Conservation (phyloP, 2,797 vertebrate species). For the Pyrrhura leucotis region DNA sequence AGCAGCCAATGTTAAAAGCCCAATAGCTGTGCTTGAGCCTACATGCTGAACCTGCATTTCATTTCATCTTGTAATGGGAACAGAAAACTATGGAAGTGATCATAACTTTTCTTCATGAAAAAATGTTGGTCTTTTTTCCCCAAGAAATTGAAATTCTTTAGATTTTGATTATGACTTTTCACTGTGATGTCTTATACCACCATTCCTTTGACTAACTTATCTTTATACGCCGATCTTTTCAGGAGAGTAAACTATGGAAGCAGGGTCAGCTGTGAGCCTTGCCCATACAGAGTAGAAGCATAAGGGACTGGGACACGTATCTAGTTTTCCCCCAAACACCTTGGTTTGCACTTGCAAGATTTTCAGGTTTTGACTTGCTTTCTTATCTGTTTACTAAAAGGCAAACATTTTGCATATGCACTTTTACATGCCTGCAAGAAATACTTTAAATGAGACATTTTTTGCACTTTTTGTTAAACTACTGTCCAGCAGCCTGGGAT, state of each 20-base stretch:
- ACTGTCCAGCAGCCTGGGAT: neutral
- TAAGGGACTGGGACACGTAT: neutral
- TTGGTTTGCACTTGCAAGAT: neutral
- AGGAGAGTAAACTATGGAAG: neutral
- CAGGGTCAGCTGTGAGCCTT: neutral
- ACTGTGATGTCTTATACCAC: neutral
- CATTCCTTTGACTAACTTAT: accelerated
- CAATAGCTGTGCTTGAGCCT: neutral
- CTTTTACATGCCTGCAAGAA: neutral
- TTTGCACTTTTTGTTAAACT: neutral
- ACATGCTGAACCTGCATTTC: neutral
- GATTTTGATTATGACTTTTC: neutral
- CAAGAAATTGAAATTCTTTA: neutral
- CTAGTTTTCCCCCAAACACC: neutral
- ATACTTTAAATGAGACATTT: neutral
- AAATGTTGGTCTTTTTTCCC: accelerated
- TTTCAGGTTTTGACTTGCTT: neutral
- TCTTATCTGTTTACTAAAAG: neutral
- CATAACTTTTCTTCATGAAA: neutral
- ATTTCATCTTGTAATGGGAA: neutral
- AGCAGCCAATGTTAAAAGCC: neutral
- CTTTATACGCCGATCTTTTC: neutral
- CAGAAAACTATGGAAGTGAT: neutral
- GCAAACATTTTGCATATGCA: neutral
- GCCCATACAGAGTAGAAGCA: neutral